Percentiles rank a stretch among this genome's conserved stretches.
Evolutionary conservation across 2,113 vertebrate species (phyloP).

Genomic region (Microtus pennsylvanicus): DNA sequence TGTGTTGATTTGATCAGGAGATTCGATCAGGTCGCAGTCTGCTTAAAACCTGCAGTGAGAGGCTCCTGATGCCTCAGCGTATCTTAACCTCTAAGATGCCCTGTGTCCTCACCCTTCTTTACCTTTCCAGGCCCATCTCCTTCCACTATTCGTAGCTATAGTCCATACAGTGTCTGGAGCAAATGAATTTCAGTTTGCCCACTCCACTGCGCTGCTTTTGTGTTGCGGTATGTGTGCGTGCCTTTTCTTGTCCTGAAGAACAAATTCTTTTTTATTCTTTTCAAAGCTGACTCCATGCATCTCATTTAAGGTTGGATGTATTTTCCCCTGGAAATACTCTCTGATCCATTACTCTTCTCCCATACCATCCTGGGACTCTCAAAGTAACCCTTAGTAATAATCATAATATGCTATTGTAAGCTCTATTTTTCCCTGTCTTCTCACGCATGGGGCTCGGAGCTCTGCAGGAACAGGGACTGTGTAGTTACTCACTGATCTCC

Average conservation of each 20-base stretch:
- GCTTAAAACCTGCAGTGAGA: background rate
- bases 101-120: background rate
- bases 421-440: background rate
- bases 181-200: background rate
- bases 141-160: background rate
- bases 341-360: background rate
- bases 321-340: background rate
- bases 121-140: background rate
- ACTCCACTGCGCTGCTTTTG: background rate
- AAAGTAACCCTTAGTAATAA: background rate
- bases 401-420: background rate
- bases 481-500: background rate
- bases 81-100: background rate
- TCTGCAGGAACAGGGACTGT: background rate
- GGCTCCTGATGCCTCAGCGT: background rate
- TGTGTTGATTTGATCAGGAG: background rate
- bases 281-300: background rate
- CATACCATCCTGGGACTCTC: background rate
- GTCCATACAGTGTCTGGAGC: background rate
- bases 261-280: background rate
- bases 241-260: background rate
- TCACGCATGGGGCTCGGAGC: background rate
- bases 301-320: background rate
- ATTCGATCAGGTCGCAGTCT: background rate
- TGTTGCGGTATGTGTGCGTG: background rate